phyloP scores from a whole-genome alignment of 2,888 invertebrate species.

The Clitarchus hookeri region DNA sequence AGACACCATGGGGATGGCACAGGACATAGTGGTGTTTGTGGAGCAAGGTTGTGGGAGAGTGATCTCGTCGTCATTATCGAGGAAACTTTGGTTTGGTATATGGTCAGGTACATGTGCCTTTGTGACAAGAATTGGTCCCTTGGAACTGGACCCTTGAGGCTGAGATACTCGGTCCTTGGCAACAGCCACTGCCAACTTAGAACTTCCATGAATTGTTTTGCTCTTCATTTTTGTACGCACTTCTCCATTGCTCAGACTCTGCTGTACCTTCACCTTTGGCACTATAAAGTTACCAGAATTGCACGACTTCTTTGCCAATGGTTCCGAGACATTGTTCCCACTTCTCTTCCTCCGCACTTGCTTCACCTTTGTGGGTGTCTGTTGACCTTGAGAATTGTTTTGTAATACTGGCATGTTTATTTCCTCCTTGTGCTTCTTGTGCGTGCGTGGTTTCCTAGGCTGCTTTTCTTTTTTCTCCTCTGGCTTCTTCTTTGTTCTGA shows the following conservation, averaged over 20 bases:
- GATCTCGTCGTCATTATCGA: neutral
- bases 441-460: neutral
- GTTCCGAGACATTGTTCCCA: neutral
- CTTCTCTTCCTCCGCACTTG: neutral
- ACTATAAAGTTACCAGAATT: neutral
- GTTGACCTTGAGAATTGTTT: neutral
- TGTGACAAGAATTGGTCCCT: neutral
- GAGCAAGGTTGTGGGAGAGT: neutral
- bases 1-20: neutral
- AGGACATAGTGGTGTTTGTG: neutral
- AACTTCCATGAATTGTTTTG: neutral
- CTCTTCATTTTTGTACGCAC: neutral
- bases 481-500: constrained; percentile 28
- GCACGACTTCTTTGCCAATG: neutral
- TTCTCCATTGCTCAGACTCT: neutral
- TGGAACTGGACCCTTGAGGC: neutral
- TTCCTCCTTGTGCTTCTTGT: neutral
- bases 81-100: neutral
- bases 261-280: neutral
- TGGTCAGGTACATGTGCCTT: neutral
- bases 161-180: neutral
- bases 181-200: neutral
- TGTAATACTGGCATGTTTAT: neutral
- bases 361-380: neutral
- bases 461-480: constrained; percentile 27